Percentiles rank a stretch among this genome's conserved stretches.
Evolutionary conservation across 2,113 vertebrate species (phyloP).

Genomic region (Papio anubis): DNA sequence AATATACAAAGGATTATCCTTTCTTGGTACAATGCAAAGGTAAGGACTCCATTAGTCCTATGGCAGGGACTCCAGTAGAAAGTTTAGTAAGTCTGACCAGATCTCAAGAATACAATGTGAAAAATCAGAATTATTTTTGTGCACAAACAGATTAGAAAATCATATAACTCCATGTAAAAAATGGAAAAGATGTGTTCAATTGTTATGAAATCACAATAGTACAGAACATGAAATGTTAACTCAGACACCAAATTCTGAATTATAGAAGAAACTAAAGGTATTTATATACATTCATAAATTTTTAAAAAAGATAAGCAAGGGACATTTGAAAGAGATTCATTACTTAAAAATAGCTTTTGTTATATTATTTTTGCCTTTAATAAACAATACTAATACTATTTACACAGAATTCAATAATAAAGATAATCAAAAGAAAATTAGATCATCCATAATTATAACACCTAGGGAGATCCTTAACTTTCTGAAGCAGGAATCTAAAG

Average conservation of each 20-base stretch:
- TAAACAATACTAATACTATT: background rate
- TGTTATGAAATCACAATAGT: background rate
- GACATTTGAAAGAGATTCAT: background rate
- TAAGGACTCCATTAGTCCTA: background rate
- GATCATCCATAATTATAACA: background rate
- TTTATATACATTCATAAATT: background rate
- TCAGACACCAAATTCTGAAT: background rate
- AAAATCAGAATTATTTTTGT: background rate
- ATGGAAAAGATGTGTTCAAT: background rate
- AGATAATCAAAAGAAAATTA: background rate
- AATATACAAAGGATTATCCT: background rate
- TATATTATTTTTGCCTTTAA: background rate
- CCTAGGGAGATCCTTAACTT: background rate
- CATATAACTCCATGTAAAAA: background rate
- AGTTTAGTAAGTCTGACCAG: background rate
- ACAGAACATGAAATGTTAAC: background rate
- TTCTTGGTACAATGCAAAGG: background rate
- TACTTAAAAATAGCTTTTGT: background rate
- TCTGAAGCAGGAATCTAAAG: background rate
- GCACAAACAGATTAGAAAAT: background rate
- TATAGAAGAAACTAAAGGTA: background rate
- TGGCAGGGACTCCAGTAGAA: background rate
- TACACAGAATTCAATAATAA: background rate
- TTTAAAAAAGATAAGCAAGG: background rate
- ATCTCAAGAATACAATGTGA: slow-evolving; percentile 1